Evolutionary conservation across 2,888 invertebrate genomes (phyloP).

Genomic region (Spilarctia lutea): DNA sequence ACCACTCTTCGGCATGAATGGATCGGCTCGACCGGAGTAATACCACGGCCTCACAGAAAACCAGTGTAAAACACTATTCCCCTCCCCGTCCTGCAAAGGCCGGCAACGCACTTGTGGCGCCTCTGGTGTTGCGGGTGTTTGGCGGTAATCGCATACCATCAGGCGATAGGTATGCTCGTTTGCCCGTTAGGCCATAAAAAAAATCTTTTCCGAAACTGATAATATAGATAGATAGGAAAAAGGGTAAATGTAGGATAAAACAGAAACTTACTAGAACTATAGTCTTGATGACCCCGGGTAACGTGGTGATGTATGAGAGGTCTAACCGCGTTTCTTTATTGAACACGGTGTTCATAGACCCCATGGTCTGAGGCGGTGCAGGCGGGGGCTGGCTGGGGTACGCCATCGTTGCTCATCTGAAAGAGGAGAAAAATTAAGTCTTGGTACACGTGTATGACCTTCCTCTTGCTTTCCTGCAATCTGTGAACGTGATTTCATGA

Average conservation of each 20-base stretch:
- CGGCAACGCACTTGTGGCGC: no score
- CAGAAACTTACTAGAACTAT: slow-evolving; percentile 70
- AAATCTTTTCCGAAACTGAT: no score
- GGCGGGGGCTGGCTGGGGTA: slow-evolving; percentile 63
- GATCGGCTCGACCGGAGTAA: no score
- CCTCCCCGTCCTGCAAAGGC: no score
- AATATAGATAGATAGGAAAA: no score
- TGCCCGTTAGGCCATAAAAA: no score
- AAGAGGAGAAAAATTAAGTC: slow-evolving; percentile 14
- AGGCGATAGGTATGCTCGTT: no score
- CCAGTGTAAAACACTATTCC: no score
- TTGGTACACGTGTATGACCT: neutral
- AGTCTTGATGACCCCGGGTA: slow-evolving; percentile 71
- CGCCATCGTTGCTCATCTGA: slow-evolving; percentile 61
- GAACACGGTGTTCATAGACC: slow-evolving; percentile 79
- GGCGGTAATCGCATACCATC: no score
- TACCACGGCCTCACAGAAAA: no score
- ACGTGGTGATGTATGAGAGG: slow-evolving; percentile 69
- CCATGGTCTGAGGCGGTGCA: slow-evolving; percentile 68
- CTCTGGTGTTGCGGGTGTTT: no score
- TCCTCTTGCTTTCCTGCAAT: neutral
- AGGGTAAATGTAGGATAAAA: neutral
- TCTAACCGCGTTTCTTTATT: slow-evolving; percentile 75
- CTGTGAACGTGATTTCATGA: neutral
- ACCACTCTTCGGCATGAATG: no score